Base-by-base conservation (phyloP, 2,113 vertebrate genomes). In the Columba livia region DNA sequence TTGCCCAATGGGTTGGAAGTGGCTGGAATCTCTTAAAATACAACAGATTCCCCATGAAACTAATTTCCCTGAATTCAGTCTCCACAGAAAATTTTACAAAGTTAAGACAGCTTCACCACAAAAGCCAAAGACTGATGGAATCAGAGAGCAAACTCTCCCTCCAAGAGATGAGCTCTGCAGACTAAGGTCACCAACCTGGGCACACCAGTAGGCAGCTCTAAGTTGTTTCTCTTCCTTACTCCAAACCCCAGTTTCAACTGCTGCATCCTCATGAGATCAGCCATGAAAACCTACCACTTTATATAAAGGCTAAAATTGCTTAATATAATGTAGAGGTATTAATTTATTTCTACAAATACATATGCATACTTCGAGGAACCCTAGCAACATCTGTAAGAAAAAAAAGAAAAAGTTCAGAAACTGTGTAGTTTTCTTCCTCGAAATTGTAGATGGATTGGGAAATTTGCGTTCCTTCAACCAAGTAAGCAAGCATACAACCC, bases 61-160 rank as follows among this genome's bases (percentile, higher is more conserved):
- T 32, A 72, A 71, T 79, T 79, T 6, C 5, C 10, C 18, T 34
- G 29, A 85, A 69, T 79, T 69, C 12, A 53, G 29, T 54, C 81
- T 61, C 57, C 48, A 26, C 57, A 29, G 32, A 65, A 90, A 67
- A 86, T 73, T 69, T 82, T 50, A 88, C 40, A 65, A 77, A 90
- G 21, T 31, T 40, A 57, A 50, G 56, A 91, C 32, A 81, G 42
- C 25, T 21, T 69, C 26, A 47, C 54, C 32, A 42, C 11, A 31
- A n/a, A 87, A 92, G 69, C 31, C 58, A 26, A 71, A 79, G 66
- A 60, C 32, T 44, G 32, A 77, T 80, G 50, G 54, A 90, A 77
- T 1, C 1, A 0, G 58, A 73, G 40, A 25, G 6, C 9, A 42
- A 50, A 83, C 15, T 10, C 51, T 38, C 40, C 47, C 15, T 1